These are phyloP conservation scores for human DNA, from an alignment of 2,113 vertebrate genomes.

Conservation along the genomic window GRCh38 chr17:1054001-1054500, in stretches of 20 bases:
- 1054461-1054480: not conserved
- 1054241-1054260: accelerated
- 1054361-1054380: not conserved
- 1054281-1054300: not conserved
- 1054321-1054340: not conserved
- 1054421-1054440: not conserved
- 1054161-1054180: not conserved
- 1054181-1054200: too few relatives aligned
- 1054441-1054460: not conserved
- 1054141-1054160: not conserved
- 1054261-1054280: not conserved
- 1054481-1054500: too few relatives aligned
- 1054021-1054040: not conserved
- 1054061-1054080: not conserved
- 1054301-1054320: not conserved
- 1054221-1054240: not conserved
- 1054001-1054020: not conserved
- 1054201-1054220: not conserved
- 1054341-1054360: not conserved
- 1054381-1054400: not conserved
- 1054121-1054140: not conserved
- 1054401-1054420: not conserved
- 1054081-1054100: not conserved
- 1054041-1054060: not conserved
- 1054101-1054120: not conserved